Evolutionary conservation across 2,113 vertebrate genomes (phyloP), one percentile per base, ranked within the genome.

Genomic region (Strigops habroptila): DNA sequence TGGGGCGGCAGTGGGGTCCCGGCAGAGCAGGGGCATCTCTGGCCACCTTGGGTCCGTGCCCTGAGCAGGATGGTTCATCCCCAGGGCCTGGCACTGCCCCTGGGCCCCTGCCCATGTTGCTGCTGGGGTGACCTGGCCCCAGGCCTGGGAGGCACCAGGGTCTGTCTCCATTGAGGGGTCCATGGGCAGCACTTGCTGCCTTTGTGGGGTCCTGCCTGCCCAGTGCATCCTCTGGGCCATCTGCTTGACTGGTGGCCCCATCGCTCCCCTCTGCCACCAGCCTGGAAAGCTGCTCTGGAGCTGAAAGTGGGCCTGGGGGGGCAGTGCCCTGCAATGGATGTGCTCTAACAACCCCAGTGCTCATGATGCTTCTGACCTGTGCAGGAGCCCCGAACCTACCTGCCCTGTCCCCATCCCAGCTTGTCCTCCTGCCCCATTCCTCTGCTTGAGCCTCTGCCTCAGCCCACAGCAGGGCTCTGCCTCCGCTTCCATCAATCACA

Each of bases 21-120:
- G 0, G 0, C 49, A 57, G 74, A 24, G 55, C 62, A 24, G 60
- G 51, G 30, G 6, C n/a, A 68, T 18, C 43, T 39, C 59, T 5
- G 24, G 7, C 2, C 73, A 68, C 30, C 28, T 35, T 3, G 10
- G 18, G 28, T 35, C 33, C 3, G 4, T 41, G 15, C 1, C 23
- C 74, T 21, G 62, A 70, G 53, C 75, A 80, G 80, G 86, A 27
- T 0, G 3, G 28, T 3, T 67, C 5, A 18, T 23, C 10, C 22
- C 37, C 70, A 25, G 43, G 33, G 39, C 30, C 3, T 3, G 46
- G 55, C 4, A 7, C 35, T 41, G 37, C 8, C 24, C n/a, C 49
- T 1, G 0, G 6, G 30, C 5, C 48, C 28, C 55, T 60, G 70
- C 57, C 71, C 8, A 0, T 2, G 0, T 27, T 4, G 0, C 48